Percentiles rank a stretch among this genome's conserved stretches.
These are phyloP conservation scores for Coranthus polyacanthus DNA, from an alignment of 2,797 vertebrate genomes.

Conservation along the genomic window DNA sequence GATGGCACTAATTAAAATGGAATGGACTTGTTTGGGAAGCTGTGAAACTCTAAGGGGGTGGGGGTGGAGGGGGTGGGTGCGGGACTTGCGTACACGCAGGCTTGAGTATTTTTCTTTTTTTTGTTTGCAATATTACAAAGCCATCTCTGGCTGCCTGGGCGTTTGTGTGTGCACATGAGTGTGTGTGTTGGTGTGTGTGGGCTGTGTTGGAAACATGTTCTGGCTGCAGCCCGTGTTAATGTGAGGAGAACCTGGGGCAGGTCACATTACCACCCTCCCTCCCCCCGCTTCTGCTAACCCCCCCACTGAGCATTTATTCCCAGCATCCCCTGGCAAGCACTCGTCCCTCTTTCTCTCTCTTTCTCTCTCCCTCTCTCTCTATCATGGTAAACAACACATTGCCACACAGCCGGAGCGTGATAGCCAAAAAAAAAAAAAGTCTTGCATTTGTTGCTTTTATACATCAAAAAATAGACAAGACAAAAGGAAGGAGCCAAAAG, in stretches of 20 bases:
- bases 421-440: slow-evolving; percentile 76
- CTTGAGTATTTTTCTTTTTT: slow-evolving; percentile 34
- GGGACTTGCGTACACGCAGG: slow-evolving; percentile 29
- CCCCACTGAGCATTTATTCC: slow-evolving; percentile 82
- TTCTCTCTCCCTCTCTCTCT: slow-evolving; percentile 58
- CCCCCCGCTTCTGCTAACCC: slow-evolving; percentile 55
- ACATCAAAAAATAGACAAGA: slow-evolving; percentile 83
- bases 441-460: slow-evolving; percentile 81
- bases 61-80: slow-evolving; percentile 32
- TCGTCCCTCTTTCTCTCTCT: slow-evolving; percentile 64
- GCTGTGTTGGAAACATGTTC: slow-evolving; percentile 84
- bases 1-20: slow-evolving; percentile 85
- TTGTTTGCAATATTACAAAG: slow-evolving; percentile 54
- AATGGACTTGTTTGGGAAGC: slow-evolving; percentile 88
- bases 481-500: slow-evolving; percentile 75
- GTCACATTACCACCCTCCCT: slow-evolving; percentile 77
- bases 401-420: slow-evolving; percentile 87
- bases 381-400: slow-evolving; percentile 90
- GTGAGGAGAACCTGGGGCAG: slow-evolving; percentile 89
- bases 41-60: slow-evolving; percentile 84
- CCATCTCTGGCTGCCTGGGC: slow-evolving; percentile 51
- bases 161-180: slow-evolving; percentile 23
- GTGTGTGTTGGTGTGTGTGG: slow-evolving; percentile 57
- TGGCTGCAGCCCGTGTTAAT: slow-evolving; percentile 85
- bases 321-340: slow-evolving; percentile 85